Conservation (phyloP, 2,113 vertebrate genomes). For the Atractosteus spatula region DNA sequence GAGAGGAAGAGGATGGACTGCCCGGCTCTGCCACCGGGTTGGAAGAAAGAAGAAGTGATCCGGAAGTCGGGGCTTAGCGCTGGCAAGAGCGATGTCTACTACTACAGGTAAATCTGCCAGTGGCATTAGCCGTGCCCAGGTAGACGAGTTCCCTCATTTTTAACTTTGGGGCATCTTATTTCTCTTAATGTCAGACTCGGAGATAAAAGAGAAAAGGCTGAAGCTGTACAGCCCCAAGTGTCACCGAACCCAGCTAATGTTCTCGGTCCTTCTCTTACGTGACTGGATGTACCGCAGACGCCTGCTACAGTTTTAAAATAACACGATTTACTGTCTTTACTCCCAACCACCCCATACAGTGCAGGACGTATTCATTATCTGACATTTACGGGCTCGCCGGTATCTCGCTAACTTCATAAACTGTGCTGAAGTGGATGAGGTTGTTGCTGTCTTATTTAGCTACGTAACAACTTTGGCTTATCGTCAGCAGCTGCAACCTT, state of each 20-base stretch:
- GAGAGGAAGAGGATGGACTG: slow-evolving; percentile 77
- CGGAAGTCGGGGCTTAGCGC: slow-evolving; percentile 82
- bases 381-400: neutral
- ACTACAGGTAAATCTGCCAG: slow-evolving; percentile 69
- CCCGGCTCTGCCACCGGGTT: slow-evolving; percentile 75
- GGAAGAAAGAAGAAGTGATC: slow-evolving; percentile 85
- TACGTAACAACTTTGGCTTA: neutral
- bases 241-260: neutral
- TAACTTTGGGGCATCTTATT: neutral
- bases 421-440: neutral
- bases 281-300: too few relatives aligned
- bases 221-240: neutral
- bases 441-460: neutral
- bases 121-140: neutral
- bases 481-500: neutral
- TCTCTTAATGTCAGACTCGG: neutral
- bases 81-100: slow-evolving; percentile 83
- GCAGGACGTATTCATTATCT: neutral
- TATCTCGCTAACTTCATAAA: neutral
- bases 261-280: neutral
- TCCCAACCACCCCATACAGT: neutral
- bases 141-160: neutral
- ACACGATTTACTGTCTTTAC: neutral
- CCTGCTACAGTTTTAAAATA: too few relatives aligned
- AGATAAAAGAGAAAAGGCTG: neutral